Evolutionary conservation across 2,888 invertebrate genomes (phyloP).

Genomic region (Andrena minutula): DNA sequence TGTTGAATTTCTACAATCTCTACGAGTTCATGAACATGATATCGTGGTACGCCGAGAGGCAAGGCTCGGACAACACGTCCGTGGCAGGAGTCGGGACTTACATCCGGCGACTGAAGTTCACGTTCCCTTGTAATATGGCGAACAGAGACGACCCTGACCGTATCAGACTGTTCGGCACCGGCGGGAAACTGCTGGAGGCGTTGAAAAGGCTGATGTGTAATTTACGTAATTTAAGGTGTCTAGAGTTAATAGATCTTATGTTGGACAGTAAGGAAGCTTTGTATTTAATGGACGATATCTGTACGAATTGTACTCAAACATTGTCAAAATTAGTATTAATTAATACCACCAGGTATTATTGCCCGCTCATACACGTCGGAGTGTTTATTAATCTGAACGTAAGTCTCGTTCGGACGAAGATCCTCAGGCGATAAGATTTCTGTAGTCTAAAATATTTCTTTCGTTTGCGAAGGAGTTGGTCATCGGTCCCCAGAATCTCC

Average conservation of each 20-base stretch:
- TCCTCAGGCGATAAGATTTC: background rate
- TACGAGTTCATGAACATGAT: conserved; percentile 94
- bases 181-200: conserved; percentile 89
- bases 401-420: conserved; percentile 60
- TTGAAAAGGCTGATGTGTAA: conserved; percentile 90
- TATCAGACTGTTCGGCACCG: conserved; percentile 91
- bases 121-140: conserved; percentile 91
- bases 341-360: conserved; percentile 90
- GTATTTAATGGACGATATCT: conserved; percentile 90
- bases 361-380: conserved; percentile 90
- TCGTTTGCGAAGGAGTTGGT: conserved; percentile 86
- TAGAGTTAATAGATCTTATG: conserved; percentile 91
- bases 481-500: conserved; percentile 91
- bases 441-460: conserved; percentile 11
- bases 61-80: conserved; percentile 77
- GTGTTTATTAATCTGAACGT: conserved; percentile 91
- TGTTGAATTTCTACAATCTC: conserved; percentile 92
- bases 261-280: conserved; percentile 90
- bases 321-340: conserved; percentile 89
- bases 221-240: conserved; percentile 87
- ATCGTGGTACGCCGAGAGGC: conserved; percentile 89
- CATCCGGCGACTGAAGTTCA: conserved; percentile 88
- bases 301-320: conserved; percentile 88
- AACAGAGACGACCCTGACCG: conserved; percentile 88
- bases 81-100: conserved; percentile 86